These are phyloP conservation scores for Philaenus spumarius DNA, from an alignment of 1,140 invertebrate species.

Conservation along the genomic window DNA sequence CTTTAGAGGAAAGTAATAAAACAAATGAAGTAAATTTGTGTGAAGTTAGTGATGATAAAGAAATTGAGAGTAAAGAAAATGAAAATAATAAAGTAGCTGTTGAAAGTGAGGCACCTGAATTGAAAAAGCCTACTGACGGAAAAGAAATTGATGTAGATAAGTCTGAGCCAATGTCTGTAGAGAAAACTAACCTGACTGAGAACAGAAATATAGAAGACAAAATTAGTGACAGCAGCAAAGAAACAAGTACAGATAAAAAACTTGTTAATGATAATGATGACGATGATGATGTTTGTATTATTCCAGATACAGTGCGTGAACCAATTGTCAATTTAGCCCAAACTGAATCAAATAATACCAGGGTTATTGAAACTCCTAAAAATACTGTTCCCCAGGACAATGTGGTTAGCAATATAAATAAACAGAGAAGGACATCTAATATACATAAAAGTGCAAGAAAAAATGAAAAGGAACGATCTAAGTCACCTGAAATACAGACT, in stretches of 20 bases:
- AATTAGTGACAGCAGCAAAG: background rate
- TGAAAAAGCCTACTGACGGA: constrained; percentile 10
- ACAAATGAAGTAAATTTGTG: constrained; percentile 7
- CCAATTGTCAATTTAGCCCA: background rate
- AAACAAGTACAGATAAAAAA: too few relatives aligned
- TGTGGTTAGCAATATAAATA: background rate
- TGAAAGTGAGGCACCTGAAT: background rate
- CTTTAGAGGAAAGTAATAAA: constrained; percentile 2
- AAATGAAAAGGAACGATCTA: constrained; percentile 30
- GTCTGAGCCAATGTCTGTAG: background rate
- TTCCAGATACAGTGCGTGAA: background rate
- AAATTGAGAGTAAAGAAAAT: constrained; percentile 10
- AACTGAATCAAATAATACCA: background rate
- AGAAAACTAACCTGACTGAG: background rate
- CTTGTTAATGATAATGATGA: too few relatives aligned
- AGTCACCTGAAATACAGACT: constrained; percentile 33
- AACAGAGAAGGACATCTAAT: constrained; percentile 31
- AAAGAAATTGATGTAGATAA: constrained; percentile 16
- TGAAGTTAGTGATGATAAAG: constrained; percentile 6
- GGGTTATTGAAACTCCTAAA: background rate
- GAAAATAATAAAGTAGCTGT: constrained; percentile 5
- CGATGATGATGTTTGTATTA: background rate
- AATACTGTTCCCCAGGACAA: background rate
- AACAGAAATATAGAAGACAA: background rate
- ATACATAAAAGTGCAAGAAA: constrained; percentile 24